Evolutionary conservation across 2,888 invertebrate genomes (phyloP).

Genomic region (Sepiola atlantica): DNA sequence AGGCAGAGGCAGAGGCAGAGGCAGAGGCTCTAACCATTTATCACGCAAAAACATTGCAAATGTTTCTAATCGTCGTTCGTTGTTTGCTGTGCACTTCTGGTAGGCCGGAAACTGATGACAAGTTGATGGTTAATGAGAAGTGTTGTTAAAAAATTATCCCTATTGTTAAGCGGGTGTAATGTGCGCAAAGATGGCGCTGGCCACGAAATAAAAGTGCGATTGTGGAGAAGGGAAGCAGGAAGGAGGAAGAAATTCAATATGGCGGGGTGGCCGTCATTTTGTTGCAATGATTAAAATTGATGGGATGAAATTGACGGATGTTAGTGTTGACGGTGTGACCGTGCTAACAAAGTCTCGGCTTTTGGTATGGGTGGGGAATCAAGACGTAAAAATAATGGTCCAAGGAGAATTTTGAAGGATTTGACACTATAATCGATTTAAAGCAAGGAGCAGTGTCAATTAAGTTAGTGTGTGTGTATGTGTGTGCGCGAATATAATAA

Average conservation of each 20-base stretch:
- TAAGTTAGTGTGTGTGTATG: neutral
- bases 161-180: neutral
- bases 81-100: neutral
- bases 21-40: neutral
- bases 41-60: neutral
- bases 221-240: no score
- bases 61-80: neutral
- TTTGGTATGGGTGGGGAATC: neutral
- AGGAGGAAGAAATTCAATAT: neutral
- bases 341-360: neutral
- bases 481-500: neutral
- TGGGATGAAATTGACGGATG: neutral
- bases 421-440: neutral
- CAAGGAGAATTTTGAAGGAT: neutral
- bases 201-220: neutral
- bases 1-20: neutral
- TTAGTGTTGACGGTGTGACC: neutral
- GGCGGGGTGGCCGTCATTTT: neutral
- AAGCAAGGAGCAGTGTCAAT: neutral
- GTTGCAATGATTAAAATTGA: conserved; percentile 19
- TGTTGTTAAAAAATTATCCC: neutral
- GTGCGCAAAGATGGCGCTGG: neutral
- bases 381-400: neutral
- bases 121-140: conserved; percentile 8
- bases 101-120: neutral